Base-by-base conservation (phyloP, 2,888 invertebrate genomes). In the Himalopsyche anomala region DNA sequence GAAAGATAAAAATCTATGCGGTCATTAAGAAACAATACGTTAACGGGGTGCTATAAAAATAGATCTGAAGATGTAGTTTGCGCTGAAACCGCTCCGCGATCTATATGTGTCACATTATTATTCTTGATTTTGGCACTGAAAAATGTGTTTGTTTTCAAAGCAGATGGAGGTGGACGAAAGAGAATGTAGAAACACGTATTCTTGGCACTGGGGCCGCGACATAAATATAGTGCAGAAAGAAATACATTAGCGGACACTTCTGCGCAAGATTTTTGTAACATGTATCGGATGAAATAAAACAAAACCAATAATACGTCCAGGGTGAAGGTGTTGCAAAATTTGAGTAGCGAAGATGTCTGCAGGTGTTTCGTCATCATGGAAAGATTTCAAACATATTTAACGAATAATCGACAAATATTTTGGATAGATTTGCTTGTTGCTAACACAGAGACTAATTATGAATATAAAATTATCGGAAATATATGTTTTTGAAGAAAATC, bases 51-150 rank as follows among this genome's bases (percentile, higher is more conserved):
- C 28, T 69, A 2, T 12, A 74, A 36, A 74, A 74, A 74, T 74
- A 74, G 74, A 74, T 36, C 28, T 74, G 74, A 74, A 74, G 74
- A 74, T 74, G 74, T 74, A 5, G 74, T 74, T 74, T 74, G 80
- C 83, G 74, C 40, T 55, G 74, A 74, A 74, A 74, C 74, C 38
- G 74, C 36, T 74, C 36, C 6, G 83, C 56, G 81, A 81, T 85
- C 86, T 86, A 86, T 86, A 84, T 84, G 82, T 45, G 86, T 86
- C 86, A 62, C 86, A 56, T 84, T 86, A 86, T 86, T 86, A 84
- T 86, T 86, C 86, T 84, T 69, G 84, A 81, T 69, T 86, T 86
- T 86, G 86, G 86, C 86, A 86, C 86, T 86, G 86, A 86, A 86
- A 86, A 86, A 86, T 86, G 81, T 86, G 84, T 86, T 86, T 86